These are phyloP conservation scores for Zaprionus gabonicus DNA, from an alignment of 1,140 invertebrate genomes.

Conservation along the genomic window DNA sequence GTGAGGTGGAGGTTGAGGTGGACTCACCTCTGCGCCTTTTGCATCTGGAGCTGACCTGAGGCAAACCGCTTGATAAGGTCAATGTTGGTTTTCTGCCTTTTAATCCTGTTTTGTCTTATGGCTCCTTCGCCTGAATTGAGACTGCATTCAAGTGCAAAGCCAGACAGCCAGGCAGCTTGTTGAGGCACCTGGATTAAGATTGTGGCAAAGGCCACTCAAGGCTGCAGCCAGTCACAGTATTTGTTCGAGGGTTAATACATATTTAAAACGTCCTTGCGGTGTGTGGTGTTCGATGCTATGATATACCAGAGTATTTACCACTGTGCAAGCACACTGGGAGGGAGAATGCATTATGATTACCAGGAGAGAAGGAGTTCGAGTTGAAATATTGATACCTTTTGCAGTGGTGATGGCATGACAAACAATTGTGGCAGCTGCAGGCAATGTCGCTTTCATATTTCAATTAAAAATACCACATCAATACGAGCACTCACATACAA, in stretches of 20 bases:
- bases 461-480: constrained; percentile 24
- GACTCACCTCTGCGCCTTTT: neutral
- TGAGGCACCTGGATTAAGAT: neutral
- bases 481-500: neutral
- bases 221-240: neutral
- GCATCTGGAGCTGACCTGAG: neutral
- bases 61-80: constrained; percentile 5
- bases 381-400: neutral
- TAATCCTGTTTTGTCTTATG: constrained; percentile 1
- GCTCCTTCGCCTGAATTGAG: neutral
- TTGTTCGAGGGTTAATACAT: neutral
- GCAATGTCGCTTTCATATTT: constrained; percentile 16
- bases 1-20: neutral
- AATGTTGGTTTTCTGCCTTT: neutral
- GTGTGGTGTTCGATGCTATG: neutral
- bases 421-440: constrained; percentile 2
- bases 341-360: neutral
- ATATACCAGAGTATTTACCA: neutral
- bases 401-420: neutral
- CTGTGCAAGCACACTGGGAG: neutral
- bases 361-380: too few species aligned
- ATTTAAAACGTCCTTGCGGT: neutral
- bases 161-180: neutral
- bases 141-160: constrained; percentile 4
- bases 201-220: neutral